Evolutionary conservation across 1,140 invertebrate species (phyloP).

Genomic region (Drosophila ficusphila): DNA sequence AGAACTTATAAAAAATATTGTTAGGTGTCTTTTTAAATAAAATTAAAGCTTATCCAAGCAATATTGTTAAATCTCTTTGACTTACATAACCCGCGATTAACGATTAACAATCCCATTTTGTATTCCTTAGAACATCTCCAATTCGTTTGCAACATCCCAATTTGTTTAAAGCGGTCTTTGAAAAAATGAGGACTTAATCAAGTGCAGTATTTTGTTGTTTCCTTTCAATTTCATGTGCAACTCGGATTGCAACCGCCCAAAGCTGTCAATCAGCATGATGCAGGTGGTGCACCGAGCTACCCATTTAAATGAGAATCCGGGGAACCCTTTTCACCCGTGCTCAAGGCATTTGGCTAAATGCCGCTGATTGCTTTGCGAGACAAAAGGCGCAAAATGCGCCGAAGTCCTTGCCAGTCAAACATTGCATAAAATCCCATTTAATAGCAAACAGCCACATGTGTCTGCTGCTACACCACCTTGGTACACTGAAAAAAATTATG

Average conservation of each 20-base stretch:
- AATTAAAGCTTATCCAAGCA: not conserved
- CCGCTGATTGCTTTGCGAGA: slow-evolving; percentile 48
- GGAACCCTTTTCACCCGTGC: slow-evolving; percentile 21
- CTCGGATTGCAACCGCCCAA: slow-evolving; percentile 41
- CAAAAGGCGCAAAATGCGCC: slow-evolving; percentile 53
- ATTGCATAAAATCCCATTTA: slow-evolving; percentile 75
- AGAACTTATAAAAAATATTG: too few species aligned
- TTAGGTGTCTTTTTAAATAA: too few species aligned
- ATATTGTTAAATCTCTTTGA: too few species aligned
- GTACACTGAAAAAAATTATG: not conserved
- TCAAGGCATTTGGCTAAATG: slow-evolving; percentile 45
- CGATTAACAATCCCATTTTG: too few species aligned
- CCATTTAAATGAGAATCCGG: not conserved
- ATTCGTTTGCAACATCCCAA: not conserved
- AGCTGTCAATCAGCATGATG: slow-evolving; percentile 57
- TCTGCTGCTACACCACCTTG: slow-evolving; percentile 32
- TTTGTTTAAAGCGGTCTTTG: slow-evolving; percentile 5
- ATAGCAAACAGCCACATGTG: slow-evolving; percentile 68
- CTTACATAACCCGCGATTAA: too few species aligned
- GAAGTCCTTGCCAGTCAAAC: slow-evolving; percentile 57
- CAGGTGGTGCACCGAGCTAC: slow-evolving; percentile 37
- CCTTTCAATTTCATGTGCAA: slow-evolving; percentile 46
- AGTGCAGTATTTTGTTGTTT: slow-evolving; percentile 52
- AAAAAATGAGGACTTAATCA: slow-evolving; percentile 38
- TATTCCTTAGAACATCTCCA: not conserved